These are phyloP conservation scores for Climacteris rufus DNA, from an alignment of 2,113 vertebrate genomes.

Conservation along the genomic window DNA sequence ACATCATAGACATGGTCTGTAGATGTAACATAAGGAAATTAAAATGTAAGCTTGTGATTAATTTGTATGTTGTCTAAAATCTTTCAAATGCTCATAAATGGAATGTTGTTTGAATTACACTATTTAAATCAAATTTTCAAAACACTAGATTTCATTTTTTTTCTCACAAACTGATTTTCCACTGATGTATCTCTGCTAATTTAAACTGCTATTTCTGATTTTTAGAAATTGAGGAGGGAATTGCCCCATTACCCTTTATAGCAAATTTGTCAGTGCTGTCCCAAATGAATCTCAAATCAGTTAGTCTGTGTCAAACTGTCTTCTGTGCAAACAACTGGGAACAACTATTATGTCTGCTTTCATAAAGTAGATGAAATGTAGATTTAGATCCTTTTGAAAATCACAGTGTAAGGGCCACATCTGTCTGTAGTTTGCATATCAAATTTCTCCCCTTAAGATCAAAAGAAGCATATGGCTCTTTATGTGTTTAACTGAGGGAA, in stretches of 20 bases:
- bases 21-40: not conserved
- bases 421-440: not conserved
- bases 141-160: not conserved
- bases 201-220: not conserved
- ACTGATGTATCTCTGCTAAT: not conserved
- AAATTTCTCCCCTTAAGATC: not conserved
- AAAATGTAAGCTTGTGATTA: not conserved
- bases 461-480: constrained; percentile 27
- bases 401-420: not conserved
- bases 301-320: not conserved
- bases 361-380: not conserved
- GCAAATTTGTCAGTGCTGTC: not conserved
- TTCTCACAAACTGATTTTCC: not conserved
- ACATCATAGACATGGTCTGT: not conserved
- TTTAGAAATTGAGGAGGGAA: not conserved
- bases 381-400: constrained; percentile 1
- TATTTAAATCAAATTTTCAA: not conserved
- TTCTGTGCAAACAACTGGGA: not conserved
- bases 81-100: not conserved
- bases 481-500: not conserved
- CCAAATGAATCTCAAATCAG: not conserved
- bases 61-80: not conserved
- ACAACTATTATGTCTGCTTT: not conserved
- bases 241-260: not conserved
- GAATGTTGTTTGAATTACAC: not conserved